These are phyloP conservation scores for Lerista edwardsae DNA, from an alignment of 2,797 vertebrate species.

Conservation along the genomic window DNA sequence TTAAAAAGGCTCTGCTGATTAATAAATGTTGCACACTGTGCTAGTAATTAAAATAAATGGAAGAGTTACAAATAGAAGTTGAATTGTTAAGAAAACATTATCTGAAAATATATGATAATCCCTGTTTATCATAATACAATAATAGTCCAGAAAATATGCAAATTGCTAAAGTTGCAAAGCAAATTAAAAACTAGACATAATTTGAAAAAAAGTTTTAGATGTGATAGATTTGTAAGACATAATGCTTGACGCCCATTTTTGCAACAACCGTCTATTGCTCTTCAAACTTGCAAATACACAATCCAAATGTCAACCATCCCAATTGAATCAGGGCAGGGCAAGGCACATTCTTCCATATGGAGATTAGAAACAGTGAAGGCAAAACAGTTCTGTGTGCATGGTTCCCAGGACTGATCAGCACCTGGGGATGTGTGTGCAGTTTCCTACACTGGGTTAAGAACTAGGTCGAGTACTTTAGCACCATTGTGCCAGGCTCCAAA, in stretches of 20 bases:
- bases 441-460: neutral
- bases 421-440: neutral
- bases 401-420: neutral
- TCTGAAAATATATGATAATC: constrained; percentile 83
- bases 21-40: constrained; percentile 84
- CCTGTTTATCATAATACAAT: constrained; percentile 76
- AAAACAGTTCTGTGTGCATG: neutral
- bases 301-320: neutral
- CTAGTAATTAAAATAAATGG: constrained; percentile 89
- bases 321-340: neutral
- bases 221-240: constrained; percentile 31
- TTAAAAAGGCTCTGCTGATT: constrained; percentile 85
- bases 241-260: constrained; percentile 33
- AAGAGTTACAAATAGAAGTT: constrained; percentile 83
- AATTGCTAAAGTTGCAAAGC: constrained; percentile 72
- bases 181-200: constrained; percentile 58
- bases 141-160: constrained; percentile 71
- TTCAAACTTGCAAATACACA: constrained; percentile 32
- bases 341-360: neutral
- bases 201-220: constrained; percentile 70
- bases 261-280: neutral
- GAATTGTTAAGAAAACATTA: constrained; percentile 80
- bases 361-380: neutral
- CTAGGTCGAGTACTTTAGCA: neutral
- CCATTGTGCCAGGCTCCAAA: too few relatives aligned